A percentile compares a stretch with the other conserved stretches of the same genome.
phyloP scores from a whole-genome alignment of 2,113 vertebrate species.

The Vicugna pacos region DNA sequence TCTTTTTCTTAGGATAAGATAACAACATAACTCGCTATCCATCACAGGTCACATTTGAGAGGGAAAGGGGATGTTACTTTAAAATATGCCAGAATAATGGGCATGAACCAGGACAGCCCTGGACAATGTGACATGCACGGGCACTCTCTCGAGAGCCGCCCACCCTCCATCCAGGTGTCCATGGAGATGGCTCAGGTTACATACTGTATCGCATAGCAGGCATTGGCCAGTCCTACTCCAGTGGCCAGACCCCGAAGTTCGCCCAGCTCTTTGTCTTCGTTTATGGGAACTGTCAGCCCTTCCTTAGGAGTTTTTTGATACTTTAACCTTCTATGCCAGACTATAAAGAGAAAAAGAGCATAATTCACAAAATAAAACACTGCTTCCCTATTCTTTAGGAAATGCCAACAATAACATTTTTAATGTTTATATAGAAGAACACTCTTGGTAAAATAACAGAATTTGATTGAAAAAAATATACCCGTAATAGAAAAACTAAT shows the following conservation, averaged over 20 bases:
- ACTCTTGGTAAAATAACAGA: neutral
- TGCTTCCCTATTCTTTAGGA: conserved; percentile 9
- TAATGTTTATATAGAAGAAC: neutral
- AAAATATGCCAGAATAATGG: neutral
- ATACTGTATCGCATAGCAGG: conserved; percentile 87
- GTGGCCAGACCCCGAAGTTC: conserved; percentile 79
- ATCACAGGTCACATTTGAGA: neutral
- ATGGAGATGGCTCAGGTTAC: neutral
- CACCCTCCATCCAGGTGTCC: neutral
- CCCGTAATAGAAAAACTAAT: conserved; percentile 15
- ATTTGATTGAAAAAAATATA: conserved; percentile 34
- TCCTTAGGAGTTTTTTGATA: conserved; percentile 52
- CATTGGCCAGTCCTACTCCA: conserved; percentile 86
- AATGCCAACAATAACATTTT: neutral
- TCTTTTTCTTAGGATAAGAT: neutral
- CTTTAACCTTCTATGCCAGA: conserved; percentile 77
- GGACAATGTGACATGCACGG: accelerated
- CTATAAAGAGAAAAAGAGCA: conserved; percentile 73
- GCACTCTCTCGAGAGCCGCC: neutral
- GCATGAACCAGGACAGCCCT: neutral
- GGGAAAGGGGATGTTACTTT: neutral
- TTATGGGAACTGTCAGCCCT: conserved; percentile 61
- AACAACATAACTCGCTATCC: neutral
- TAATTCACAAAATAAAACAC: conserved; percentile 29
- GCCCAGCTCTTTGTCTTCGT: conserved; percentile 85